Base-by-base conservation (phyloP, 2,888 invertebrate genomes). In the Ormyrus rosae region DNA sequence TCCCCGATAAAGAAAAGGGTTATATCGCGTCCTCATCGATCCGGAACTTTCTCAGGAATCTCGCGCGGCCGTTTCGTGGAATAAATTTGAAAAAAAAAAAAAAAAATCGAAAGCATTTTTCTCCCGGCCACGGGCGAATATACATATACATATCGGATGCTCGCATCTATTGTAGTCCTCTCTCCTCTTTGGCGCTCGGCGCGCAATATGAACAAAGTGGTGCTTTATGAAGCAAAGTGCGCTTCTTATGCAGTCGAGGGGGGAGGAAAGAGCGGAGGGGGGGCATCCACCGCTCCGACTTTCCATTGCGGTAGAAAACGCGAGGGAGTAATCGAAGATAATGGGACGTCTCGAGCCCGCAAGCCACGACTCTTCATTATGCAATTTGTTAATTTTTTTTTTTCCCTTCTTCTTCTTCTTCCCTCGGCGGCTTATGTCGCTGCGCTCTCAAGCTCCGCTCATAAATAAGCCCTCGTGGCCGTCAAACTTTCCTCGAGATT, bases 271-370 rank as follows among this genome's bases (percentile, higher is more conserved):
- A 3, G 3, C 0, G 2, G 34, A 0, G 34, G 34, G 34, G 34
- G 34, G 34, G 4, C 34, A 34, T 34, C 34, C 34, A 34, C 34
- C 34, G 34, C 34, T 34, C 34, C 13, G 53, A 72, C 71, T 80
- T 80, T 76, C 71, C 76, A 80, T 67, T 61, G 76, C 76, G 45
- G 55, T 46, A 75, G 75, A 80, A 61, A 76, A 80, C 45, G 45
- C 56, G 71, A 60, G 76, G 72, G 67, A 71, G 70, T 80, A 80
- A 80, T 80, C 80, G 80, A 80, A 80, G 76, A 71, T 80, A 80
- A 80, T 80, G 76, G 75, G 71, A 68, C 67, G 74, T 74, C 69
- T 70, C 50, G 46, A 19, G 75, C 67, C 80, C 75, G 67, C 76
- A 13, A 72, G 76, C 67, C 61, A 71, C 80, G 80, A 80, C 75